A percentile compares a stretch with the other conserved stretches of the same genome.
These are phyloP conservation scores for Buathra laborator DNA, from an alignment of 2,888 invertebrate species.

Conservation along the genomic window DNA sequence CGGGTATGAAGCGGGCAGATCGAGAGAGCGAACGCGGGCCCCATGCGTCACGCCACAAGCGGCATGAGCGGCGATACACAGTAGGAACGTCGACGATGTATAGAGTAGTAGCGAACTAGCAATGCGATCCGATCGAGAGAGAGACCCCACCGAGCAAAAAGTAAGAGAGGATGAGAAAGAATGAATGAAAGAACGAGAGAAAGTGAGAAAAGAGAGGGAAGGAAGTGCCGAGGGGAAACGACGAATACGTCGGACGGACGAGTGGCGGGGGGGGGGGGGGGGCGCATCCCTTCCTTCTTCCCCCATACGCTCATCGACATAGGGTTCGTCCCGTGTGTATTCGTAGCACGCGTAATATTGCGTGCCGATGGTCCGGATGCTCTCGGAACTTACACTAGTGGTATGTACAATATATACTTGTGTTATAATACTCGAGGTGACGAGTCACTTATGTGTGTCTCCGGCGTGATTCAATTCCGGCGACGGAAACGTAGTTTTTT, in stretches of 20 bases:
- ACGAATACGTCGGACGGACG: constrained; percentile 10
- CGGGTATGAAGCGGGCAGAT: constrained; percentile 75
- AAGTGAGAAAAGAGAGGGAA: constrained; percentile 45
- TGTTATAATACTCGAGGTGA: constrained; percentile 23
- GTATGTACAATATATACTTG: neutral
- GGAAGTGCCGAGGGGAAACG: constrained; percentile 46
- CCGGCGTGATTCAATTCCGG: constrained; percentile 35
- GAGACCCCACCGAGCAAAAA: constrained; percentile 49
- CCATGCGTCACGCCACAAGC: constrained; percentile 75
- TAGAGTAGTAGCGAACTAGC: constrained; percentile 64
- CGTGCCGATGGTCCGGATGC: constrained; percentile 56
- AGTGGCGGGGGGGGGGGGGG: constrained; percentile 19
- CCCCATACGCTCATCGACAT: neutral
- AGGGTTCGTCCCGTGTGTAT: constrained; percentile 17
- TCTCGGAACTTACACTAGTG: constrained; percentile 24
- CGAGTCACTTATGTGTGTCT: constrained; percentile 53
- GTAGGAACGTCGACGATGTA: constrained; percentile 37
- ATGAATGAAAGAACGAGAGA: constrained; percentile 28
- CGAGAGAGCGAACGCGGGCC: constrained; percentile 74
- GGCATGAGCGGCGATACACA: constrained; percentile 65
- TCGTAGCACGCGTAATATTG: constrained; percentile 50
- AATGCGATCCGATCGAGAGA: constrained; percentile 53
- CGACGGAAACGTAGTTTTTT: constrained; percentile 2
- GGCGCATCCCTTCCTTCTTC: constrained; percentile 44
- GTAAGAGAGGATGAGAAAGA: constrained; percentile 33